Conservation (phyloP, 2,113 vertebrate species). For the Spilogale gracilis region DNA sequence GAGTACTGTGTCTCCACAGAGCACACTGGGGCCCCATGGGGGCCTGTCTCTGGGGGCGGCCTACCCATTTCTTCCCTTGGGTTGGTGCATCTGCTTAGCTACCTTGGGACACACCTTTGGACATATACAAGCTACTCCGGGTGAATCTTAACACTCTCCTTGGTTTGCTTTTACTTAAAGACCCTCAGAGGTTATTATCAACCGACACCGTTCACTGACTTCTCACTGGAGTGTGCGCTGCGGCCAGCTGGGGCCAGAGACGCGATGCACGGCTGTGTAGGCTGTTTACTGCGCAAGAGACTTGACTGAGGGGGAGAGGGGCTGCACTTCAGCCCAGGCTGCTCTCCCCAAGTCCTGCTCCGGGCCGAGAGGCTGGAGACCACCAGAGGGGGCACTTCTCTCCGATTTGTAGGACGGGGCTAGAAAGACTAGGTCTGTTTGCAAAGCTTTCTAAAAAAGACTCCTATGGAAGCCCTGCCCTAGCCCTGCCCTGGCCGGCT, state of each 20-base stretch:
- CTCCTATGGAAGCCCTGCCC: background rate
- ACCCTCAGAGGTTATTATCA: background rate
- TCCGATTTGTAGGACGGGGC: background rate
- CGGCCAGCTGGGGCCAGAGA: background rate
- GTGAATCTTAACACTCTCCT: background rate
- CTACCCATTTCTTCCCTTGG: background rate
- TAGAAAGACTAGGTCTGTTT: background rate
- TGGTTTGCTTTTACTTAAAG: background rate
- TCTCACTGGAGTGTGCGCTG: background rate
- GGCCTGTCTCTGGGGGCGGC: background rate
- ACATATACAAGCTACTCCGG: background rate
- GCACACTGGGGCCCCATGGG: fast-evolving
- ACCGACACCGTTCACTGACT: background rate
- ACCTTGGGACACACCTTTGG: background rate
- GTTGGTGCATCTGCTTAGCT: background rate
- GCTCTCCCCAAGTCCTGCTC: background rate
- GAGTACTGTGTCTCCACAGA: background rate
- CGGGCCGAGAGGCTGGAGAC: background rate
- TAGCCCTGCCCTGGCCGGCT: too few species aligned
- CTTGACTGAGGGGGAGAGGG: background rate
- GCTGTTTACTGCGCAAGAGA: background rate
- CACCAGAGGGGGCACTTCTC: background rate
- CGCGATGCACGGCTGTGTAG: background rate
- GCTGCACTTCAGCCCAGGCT: background rate
- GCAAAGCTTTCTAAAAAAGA: background rate